A percentile compares a stretch with the other conserved stretches of the same genome.
These are phyloP conservation scores for Uloborus diversus DNA, from an alignment of 1,140 invertebrate genomes.

Conservation along the genomic window DNA sequence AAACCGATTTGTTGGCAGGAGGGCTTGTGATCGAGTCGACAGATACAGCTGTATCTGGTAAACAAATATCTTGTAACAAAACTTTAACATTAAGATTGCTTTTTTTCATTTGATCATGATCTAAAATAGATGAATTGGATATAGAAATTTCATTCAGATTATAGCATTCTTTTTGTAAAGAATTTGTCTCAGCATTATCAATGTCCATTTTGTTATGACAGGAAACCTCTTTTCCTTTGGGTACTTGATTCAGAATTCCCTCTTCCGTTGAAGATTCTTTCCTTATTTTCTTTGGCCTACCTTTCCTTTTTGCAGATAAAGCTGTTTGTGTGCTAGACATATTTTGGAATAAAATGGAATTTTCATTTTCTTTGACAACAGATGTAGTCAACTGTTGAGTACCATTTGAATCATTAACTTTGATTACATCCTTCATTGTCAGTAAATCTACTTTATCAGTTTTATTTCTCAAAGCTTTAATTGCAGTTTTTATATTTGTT, in stretches of 20 bases:
- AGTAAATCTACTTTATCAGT: slow-evolving; percentile 12
- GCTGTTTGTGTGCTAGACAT: not conserved
- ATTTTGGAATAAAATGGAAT: not conserved
- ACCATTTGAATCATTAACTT: not conserved
- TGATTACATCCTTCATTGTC: not conserved
- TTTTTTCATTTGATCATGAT: not conserved
- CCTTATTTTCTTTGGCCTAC: not conserved
- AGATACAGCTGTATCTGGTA: slow-evolving; percentile 31
- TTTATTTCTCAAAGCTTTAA: slow-evolving; percentile 31
- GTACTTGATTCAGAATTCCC: not conserved
- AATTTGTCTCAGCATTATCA: not conserved
- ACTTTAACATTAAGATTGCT: no score
- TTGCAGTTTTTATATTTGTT: not conserved
- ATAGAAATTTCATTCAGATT: slow-evolving; percentile 10
- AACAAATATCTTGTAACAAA: not conserved
- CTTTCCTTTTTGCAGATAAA: not conserved
- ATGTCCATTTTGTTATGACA: not conserved
- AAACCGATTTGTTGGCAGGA: not conserved
- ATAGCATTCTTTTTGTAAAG: slow-evolving; percentile 9
- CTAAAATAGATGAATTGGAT: not conserved
- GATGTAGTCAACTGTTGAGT: not conserved
- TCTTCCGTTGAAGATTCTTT: not conserved
- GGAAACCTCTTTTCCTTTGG: slow-evolving; percentile 8
- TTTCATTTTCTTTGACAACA: slow-evolving; percentile 3
- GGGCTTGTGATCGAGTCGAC: slow-evolving; percentile 28